Conservation (phyloP, 2,888 invertebrate species). For the Stenodera caucasica region DNA sequence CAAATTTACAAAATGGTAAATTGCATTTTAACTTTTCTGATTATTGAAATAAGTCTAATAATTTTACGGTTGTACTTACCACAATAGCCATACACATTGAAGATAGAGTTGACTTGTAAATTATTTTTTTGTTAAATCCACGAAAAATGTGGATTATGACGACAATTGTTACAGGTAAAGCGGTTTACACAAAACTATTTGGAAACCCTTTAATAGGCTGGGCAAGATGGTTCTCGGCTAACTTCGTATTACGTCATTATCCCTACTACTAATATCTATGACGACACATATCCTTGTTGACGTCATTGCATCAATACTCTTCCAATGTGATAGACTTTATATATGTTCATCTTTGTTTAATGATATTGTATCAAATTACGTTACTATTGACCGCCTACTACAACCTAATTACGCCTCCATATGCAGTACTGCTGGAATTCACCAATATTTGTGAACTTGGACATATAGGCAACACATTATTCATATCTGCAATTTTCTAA, state of each 20-base stretch:
- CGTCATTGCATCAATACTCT: constrained; percentile 14
- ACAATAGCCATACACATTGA: constrained; percentile 51
- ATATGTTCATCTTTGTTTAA: constrained; percentile 14
- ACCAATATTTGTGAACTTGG: not conserved
- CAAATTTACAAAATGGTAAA: not conserved
- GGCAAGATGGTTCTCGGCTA: constrained; percentile 44
- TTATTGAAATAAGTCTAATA: not conserved
- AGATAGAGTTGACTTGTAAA: constrained; percentile 42
- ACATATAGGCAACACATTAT: not conserved
- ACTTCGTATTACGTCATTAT: constrained; percentile 41
- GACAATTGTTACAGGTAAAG: constrained; percentile 37
- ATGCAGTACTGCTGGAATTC: not conserved
- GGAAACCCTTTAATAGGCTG: constrained; percentile 36
- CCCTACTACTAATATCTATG: constrained; percentile 23
- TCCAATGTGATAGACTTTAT: not conserved
- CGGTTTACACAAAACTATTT: constrained; percentile 35
- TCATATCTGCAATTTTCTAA: not conserved
- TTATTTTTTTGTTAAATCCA: constrained; percentile 35
- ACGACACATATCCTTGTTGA: constrained; percentile 19
- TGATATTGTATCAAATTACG: not conserved
- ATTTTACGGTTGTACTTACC: constrained; percentile 33
- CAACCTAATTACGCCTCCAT: not conserved
- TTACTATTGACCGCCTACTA: constrained; percentile 15
- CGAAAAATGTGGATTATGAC: constrained; percentile 41
- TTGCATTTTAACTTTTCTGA: not conserved